Evolutionary conservation across 2,797 vertebrate species (phyloP).

Genomic region (Remorina albescens): DNA sequence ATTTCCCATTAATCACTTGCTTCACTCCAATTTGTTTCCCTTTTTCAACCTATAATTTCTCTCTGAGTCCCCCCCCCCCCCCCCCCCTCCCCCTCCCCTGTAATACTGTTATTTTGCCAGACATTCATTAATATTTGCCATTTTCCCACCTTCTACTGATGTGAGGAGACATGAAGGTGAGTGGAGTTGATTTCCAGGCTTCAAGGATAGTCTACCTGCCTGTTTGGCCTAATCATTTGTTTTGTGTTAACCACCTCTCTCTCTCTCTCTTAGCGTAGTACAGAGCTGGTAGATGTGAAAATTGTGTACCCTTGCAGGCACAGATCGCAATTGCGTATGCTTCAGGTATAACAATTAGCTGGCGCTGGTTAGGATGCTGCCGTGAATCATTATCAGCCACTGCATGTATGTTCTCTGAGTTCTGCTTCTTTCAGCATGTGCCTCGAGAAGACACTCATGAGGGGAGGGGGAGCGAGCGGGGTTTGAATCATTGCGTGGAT

Average conservation of each 20-base stretch:
- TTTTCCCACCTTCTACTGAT: constrained; percentile 58
- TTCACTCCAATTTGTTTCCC: constrained; percentile 16
- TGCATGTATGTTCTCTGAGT: constrained; percentile 47
- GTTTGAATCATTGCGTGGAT: constrained; percentile 38
- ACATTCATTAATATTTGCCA: constrained; percentile 54
- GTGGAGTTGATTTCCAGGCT: constrained; percentile 70
- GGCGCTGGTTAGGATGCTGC: constrained; percentile 46
- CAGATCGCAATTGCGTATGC: constrained; percentile 53
- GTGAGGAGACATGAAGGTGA: constrained; percentile 81
- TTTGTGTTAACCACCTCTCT: constrained; percentile 9
- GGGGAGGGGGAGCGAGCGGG: constrained; percentile 4
- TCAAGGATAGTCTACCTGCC: constrained; percentile 8
- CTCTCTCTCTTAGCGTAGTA: constrained; percentile 41
- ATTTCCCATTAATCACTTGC: constrained; percentile 49
- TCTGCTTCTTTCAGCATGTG: constrained; percentile 40
- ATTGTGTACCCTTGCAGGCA: constrained; percentile 63
- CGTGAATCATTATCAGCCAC: constrained; percentile 71
- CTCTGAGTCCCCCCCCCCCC: too few relatives aligned
- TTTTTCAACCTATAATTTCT: constrained; percentile 30
- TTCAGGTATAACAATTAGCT: constrained; percentile 69
- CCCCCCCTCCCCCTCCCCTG: too few relatives aligned
- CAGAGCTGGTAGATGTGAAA: constrained; percentile 42
- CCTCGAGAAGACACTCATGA: constrained; percentile 11
- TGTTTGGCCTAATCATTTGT: constrained; percentile 3
- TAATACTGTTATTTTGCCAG: constrained; percentile 34